A percentile compares a stretch with the other conserved stretches of the same genome.
Conservation (phyloP, 92 coral and sea anemone genomes). For the Plumapathes pennacea region DNA sequence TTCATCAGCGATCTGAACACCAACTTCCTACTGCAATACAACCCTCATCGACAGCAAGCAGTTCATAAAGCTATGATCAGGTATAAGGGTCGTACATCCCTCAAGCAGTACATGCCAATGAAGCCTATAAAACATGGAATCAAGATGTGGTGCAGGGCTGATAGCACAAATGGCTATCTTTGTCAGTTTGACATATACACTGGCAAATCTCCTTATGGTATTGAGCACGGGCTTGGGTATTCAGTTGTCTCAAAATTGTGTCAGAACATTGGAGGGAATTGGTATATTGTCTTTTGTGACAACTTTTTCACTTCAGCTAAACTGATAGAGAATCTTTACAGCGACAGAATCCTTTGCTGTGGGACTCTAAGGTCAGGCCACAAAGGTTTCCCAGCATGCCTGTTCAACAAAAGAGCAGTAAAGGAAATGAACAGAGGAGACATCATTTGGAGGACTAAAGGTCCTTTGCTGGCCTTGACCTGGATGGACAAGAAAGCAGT, state of each 20-base stretch:
- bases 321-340: constrained; percentile 3
- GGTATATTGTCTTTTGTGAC: constrained; percentile 28
- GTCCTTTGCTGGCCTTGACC: neutral
- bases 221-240: constrained; percentile 9
- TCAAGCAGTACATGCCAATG: constrained; percentile 34
- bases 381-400: constrained; percentile 4
- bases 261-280: neutral
- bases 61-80: constrained; percentile 33
- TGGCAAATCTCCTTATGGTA: constrained; percentile 10
- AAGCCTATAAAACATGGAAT: constrained; percentile 31
- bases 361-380: constrained; percentile 27
- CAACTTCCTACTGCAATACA: constrained; percentile 6
- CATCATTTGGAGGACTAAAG: neutral
- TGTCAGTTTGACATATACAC: constrained; percentile 38
- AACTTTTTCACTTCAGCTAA: constrained; percentile 27
- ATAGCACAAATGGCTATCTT: constrained; percentile 9
- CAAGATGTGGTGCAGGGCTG: constrained; percentile 32
- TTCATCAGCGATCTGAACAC: constrained; percentile 13
- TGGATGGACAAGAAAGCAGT: constrained; percentile 21
- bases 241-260: constrained; percentile 11
- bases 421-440: constrained; percentile 3
- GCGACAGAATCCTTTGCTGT: constrained; percentile 3
- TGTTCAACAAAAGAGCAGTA: neutral
- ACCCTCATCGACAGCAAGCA: constrained; percentile 23
- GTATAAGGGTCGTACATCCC: constrained; percentile 6